Conservation (phyloP, 1,140 invertebrate species). For the Sweltsa coloradensis region DNA sequence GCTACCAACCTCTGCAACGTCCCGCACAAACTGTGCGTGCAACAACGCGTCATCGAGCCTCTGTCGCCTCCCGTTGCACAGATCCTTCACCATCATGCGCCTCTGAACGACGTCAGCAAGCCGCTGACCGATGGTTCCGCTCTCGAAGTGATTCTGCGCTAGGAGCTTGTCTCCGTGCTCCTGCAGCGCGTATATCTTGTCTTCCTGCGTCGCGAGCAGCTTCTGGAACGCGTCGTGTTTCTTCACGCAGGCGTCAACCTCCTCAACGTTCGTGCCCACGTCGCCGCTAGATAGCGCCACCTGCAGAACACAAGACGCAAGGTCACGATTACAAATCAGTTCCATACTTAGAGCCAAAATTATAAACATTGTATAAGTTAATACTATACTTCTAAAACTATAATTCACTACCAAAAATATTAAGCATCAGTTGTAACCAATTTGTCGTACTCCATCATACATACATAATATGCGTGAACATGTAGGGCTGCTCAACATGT, state of each 20-base stretch:
- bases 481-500: no score
- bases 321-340: neutral
- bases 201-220: conserved; percentile 68
- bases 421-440: no score
- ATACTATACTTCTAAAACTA: no score
- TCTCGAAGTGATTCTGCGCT: conserved; percentile 89
- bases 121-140: conserved; percentile 62
- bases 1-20: conserved; percentile 58
- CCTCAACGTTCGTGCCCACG: conserved; percentile 48
- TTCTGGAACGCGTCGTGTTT: conserved; percentile 88
- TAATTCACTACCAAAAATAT: no score
- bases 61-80: conserved; percentile 46
- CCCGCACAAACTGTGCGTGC: conserved; percentile 81
- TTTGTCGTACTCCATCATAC: no score
- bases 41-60: conserved; percentile 68
- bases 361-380: no score
- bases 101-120: conserved; percentile 57
- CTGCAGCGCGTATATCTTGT: conserved; percentile 72
- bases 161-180: conserved; percentile 82
- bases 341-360: no score
- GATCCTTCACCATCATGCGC: conserved; percentile 54
- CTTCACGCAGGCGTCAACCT: conserved; percentile 73
- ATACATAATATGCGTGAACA: no score
- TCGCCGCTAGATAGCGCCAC: conserved; percentile 13
- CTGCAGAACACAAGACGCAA: neutral